Conservation (phyloP, 2,797 vertebrate species). For the Trachops cirrhosus region DNA sequence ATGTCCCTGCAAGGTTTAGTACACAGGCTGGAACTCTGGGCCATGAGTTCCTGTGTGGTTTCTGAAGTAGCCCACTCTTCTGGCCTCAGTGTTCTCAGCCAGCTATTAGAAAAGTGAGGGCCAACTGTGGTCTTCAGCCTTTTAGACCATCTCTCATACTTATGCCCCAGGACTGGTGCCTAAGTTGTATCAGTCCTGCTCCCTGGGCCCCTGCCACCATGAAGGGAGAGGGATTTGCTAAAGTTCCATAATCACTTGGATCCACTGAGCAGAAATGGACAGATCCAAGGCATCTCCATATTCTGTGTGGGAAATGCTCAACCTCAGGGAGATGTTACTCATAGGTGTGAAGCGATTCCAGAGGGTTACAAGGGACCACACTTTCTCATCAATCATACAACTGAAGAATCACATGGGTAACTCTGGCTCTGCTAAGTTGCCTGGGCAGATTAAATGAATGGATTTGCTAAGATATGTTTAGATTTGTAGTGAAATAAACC, state of each 20-base stretch:
- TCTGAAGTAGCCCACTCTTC: background rate
- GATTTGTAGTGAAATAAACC: background rate
- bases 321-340: background rate
- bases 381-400: background rate
- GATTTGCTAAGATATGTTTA: background rate
- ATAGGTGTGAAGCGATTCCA: background rate
- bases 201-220: background rate
- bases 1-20: background rate
- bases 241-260: background rate
- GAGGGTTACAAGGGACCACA: background rate
- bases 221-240: background rate
- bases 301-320: background rate
- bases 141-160: background rate
- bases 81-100: background rate
- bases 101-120: background rate
- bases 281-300: background rate
- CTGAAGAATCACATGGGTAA: background rate
- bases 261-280: background rate
- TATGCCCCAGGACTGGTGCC: background rate
- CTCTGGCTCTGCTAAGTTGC: background rate
- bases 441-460: background rate
- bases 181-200: background rate
- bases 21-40: background rate
- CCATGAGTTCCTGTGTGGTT: background rate
- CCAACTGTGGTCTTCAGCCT: background rate